phyloP scores from a whole-genome alignment of 2,888 invertebrate species.

The Synanthedon myopaeformis region DNA sequence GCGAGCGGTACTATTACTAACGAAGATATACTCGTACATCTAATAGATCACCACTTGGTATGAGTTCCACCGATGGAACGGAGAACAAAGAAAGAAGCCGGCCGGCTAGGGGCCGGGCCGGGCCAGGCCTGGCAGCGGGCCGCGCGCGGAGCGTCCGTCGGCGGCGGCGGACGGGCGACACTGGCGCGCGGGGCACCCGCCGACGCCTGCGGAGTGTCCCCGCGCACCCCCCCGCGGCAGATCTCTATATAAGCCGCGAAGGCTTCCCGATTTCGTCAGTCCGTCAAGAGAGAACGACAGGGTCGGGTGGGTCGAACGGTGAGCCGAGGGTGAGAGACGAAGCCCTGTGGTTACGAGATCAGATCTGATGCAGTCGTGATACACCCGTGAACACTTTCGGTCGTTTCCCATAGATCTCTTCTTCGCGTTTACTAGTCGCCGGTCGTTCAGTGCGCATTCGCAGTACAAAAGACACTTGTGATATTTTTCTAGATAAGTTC shows the following conservation, averaged over 20 bases:
- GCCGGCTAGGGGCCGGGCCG: conserved; percentile 27
- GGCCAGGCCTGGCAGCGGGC: neutral
- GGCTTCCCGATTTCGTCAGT: conserved; percentile 55
- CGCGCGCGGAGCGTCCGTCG: conserved; percentile 12
- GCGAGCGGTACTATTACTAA: too few relatives aligned
- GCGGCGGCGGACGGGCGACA: conserved; percentile 28
- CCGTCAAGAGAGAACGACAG: conserved; percentile 61
- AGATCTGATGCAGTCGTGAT: conserved; percentile 65
- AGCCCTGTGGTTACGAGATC: conserved; percentile 69
- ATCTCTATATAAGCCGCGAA: conserved; percentile 58
- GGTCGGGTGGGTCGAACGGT: conserved; percentile 60
- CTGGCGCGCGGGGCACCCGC: conserved; percentile 62
- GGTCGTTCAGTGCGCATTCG: conserved; percentile 58
- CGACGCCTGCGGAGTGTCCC: conserved; percentile 41
- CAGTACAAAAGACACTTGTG: conserved; percentile 70
- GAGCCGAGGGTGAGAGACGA: conserved; percentile 59
- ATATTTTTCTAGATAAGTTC: conserved; percentile 68
- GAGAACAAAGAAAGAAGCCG: conserved; percentile 62
- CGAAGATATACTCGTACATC: too few relatives aligned
- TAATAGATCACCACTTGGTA: too few relatives aligned
- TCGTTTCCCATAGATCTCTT: conserved; percentile 59
- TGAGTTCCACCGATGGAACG: conserved; percentile 20
- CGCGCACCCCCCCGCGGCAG: conserved; percentile 46
- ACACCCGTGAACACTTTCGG: conserved; percentile 44
- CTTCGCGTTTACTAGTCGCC: conserved; percentile 56